Evolutionary conservation across 2,797 vertebrate species (phyloP), one percentile per base, ranked within the genome.

Genomic region (Pipistrellus kuhlii): DNA sequence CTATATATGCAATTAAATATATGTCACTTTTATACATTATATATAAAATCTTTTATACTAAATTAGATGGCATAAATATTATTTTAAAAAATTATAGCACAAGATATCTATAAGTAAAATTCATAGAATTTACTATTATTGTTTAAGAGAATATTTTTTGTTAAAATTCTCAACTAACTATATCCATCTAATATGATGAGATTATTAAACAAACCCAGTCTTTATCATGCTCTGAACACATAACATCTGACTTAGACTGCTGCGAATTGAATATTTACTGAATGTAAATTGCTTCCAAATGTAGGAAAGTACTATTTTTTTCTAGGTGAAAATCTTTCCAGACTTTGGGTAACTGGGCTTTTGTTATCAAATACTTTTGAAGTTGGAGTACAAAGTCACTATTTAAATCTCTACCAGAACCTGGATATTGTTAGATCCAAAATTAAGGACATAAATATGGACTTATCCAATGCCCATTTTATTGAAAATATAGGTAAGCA

Each of bases 341-440:
- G 23, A 23, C 4, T 88, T 75, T 78, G 12, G 21, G 5, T 27
- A 90, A 78, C 10, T 44, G 5, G 27, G 4, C 2, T 77, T 92
- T 44, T 83, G 15, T 80, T 73, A 69, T 82, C 32, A 72, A 1
- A 6, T 69, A 82, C 13, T 64, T 82, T 85, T 92, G 18, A 23
- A 90, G 38, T 12, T 20, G 62, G 8, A 71, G 27, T 95, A 81
- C 57, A 90, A 95, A 93, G 44, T 88, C 41, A 48, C 64, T 85
- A 53, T 48, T 66, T 85, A 68, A 23, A 91, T 80, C 71, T n/a
- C 17, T 86, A 83, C 73, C 11, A 88, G 82, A 81, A 38, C 4
- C 8, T 80, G 9, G 25, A 80, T 15, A 83, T 71, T 30, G 17
- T 13, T 83, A 66, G 44, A 82, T 41, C 25, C 14, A 51, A 94